Evolutionary conservation across 2,113 vertebrate species (phyloP), one percentile per base, ranked within the genome.

Genomic region (Apteryx owenii): DNA sequence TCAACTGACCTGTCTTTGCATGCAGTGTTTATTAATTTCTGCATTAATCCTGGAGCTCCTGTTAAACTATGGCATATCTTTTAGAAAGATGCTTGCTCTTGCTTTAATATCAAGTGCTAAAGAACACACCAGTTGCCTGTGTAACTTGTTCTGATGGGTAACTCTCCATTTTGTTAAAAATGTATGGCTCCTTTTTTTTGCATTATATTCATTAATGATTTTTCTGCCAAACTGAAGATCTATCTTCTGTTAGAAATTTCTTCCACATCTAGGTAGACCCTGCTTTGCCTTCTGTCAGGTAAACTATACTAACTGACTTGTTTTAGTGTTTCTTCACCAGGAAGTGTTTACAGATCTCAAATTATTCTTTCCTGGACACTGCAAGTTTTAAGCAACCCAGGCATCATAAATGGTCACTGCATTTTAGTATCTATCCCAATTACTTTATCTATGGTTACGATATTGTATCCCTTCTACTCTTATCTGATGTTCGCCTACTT

Each of bases 391-490:
- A 71, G 61, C 9, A 36, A 76, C 54, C n/a, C 14, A 71, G 69
- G 25, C 78, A 81, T 36, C 36, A 53, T n/a, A 79, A 90, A n/a
- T 9, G 71, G 21, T 56, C 38, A 46, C 0, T 1, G 44, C 25
- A 65, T 17, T 62, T 46, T 69, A 80, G 70, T 20, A 83, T 25
- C 36, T 44, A 50, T 7, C 5, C 22, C 54, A 62, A 12, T 60
- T 75, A 54, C 66, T 85, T 69, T 73, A 36, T 75, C 17, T 54
- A 11, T 6, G 2, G 3, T 82, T 79, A 54, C 33, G 48, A 36
- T 7, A 68, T 1, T 42, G 8, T 18, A 60, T 48, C 9, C 1
- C 0, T 75, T 68, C 28, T 31, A 19, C 0, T 0, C 31, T 77
- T 46, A 8, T 38, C 48, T 56, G 56, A 12, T 61, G 12, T 38